Percentiles rank a stretch among this genome's conserved stretches.
phyloP scores from a whole-genome alignment of 1,140 invertebrate species.

The Temnothorax longispinosus region DNA sequence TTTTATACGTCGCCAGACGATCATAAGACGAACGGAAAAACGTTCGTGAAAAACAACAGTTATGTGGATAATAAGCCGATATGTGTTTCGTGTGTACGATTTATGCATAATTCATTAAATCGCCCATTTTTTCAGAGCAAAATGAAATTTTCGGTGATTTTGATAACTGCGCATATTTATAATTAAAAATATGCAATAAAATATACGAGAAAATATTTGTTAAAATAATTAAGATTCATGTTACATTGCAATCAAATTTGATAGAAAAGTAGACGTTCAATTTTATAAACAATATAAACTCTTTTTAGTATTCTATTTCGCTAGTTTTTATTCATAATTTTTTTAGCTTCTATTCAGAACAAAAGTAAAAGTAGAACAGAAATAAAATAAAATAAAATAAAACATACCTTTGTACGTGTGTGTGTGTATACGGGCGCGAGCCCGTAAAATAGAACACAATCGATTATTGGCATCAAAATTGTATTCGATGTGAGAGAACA shows the following conservation, averaged over 20 bases:
- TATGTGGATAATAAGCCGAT: conserved; percentile 1
- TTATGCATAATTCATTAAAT: conserved; percentile 9
- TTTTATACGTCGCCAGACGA: conserved; percentile 46
- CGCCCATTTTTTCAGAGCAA: not conserved
- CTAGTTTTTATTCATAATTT: not conserved
- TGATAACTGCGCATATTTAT: not conserved
- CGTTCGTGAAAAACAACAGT: not conserved
- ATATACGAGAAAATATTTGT: not conserved
- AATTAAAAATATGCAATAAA: not conserved
- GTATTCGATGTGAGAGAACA: not conserved
- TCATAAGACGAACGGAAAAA: conserved; percentile 41
- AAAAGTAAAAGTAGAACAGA: not conserved
- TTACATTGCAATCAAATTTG: not conserved
- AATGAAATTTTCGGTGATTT: not conserved
- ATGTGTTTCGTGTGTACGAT: conserved; percentile 28
- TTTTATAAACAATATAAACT: not conserved
- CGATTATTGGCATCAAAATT: conserved; percentile 2
- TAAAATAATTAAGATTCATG: not conserved
- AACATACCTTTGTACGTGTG: not conserved
- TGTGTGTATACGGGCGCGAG: not conserved
- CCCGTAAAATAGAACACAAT: conserved; percentile 18
- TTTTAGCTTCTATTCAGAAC: not conserved
- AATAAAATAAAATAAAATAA: conserved; percentile 36
- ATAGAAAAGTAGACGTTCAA: not conserved
- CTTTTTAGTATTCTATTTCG: not conserved